Evolutionary conservation across 2,797 vertebrate species (phyloP), one percentile per base, ranked within the genome.

Genomic region (Gymnothorax javanicus): DNA sequence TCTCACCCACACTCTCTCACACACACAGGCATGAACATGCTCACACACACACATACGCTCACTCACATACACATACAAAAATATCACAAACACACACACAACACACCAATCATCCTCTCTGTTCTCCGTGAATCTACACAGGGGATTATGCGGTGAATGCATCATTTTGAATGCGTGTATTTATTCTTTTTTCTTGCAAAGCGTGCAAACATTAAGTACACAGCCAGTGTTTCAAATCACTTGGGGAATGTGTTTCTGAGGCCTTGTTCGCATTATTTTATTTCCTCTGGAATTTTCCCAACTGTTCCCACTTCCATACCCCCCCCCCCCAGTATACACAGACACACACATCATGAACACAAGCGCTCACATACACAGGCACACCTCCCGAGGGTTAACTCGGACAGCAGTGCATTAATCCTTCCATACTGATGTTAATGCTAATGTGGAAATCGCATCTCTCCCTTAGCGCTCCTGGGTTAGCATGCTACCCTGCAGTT

Each of bases 161-260:
- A 69, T 84, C 58, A 57, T 85, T 71, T 67, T 57, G 12, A 85
- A 69, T 52, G 64, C 27, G n/a, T n/a, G 25, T 71, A 23, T 79
- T 73, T 75, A 75, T 43, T 15, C 23, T 20, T 2, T 71, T 43
- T 75, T 73, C 33, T 73, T 54, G 58, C 57, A 52, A 85, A 71
- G 64, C 23, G 84, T 73, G 64, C 57, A 9, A 43, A 71, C 67
- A 62, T 71, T 73, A 85, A 85, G 84, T 27, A 57, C 43, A n/a
- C 50, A 6, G 84, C 84, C 69, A 23, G 64, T 64, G 62, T 43
- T 84, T 85, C 64, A 71, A 9, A 56, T 69, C 84, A 56, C 83
- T 17, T 5, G 64, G 84, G 64, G n/a, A 69, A 4, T 20, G 75
- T 17, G 13, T 23, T 57, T 54, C 25, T 69, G 23, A 69, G 84